Evolutionary conservation across 2,113 vertebrate genomes (phyloP).

Genomic region (Cardinalis cardinalis): DNA sequence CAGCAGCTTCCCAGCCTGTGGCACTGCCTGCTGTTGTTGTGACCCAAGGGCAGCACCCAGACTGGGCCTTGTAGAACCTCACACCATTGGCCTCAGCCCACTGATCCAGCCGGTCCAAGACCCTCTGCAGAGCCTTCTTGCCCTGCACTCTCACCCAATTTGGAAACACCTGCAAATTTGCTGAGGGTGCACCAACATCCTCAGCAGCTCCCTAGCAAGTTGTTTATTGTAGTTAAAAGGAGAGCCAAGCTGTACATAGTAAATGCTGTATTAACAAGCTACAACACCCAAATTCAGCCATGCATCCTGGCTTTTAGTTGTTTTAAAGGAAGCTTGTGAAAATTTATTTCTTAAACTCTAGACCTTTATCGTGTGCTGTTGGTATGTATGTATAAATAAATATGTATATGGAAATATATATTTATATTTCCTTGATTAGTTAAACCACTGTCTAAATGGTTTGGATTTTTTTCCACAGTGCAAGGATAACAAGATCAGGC

Average conservation of each 20-base stretch:
- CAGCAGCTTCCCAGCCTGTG: not conserved
- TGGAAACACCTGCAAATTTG: not conserved
- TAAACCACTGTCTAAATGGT: not conserved
- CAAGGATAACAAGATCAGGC: not conserved
- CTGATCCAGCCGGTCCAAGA: not conserved
- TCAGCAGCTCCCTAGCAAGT: not conserved
- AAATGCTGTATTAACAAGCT: not conserved
- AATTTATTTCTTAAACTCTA: not conserved
- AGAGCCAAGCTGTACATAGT: not conserved
- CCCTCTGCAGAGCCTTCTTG: not conserved
- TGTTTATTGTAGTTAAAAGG: not conserved
- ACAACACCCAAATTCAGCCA: not conserved
- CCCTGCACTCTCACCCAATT: not conserved
- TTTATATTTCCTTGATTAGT: not conserved
- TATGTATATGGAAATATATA: not conserved
- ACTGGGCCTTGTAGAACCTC: not conserved
- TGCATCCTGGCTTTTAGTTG: not conserved
- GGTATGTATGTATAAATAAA: not conserved
- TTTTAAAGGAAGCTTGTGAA: not conserved
- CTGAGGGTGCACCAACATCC: not conserved
- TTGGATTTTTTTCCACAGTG: not conserved
- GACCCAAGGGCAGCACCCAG: not conserved
- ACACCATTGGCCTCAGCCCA: rapidly evolving
- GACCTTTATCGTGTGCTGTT: not conserved
- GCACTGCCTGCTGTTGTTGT: rapidly evolving